Evolutionary conservation across 37 sponge, comb jelly and placozoan genomes (phyloP), one percentile per base, ranked within the genome.

Genomic region (Halichondria panicea): DNA sequence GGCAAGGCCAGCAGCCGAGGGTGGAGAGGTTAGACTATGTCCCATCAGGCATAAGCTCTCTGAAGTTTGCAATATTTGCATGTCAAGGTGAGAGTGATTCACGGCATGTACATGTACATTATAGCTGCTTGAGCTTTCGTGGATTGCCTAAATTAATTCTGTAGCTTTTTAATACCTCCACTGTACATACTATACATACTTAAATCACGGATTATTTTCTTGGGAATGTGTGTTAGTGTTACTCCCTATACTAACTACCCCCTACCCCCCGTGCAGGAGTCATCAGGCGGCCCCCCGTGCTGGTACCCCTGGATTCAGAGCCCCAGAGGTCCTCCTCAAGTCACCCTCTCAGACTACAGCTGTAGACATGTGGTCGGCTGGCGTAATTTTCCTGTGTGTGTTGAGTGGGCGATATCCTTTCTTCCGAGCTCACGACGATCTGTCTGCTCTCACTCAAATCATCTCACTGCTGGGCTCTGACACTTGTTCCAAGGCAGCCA

Each of bases 361-460:
- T 22, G 82, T 95, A 24, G 95, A 95, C 68, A 68, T 91, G 39
- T 95, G 95, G 95, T 80, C 95, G 24, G 92, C 86, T 56, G 95
- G 95, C 0, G 76, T 95, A 13, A 95, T 91, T 30, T 53, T 95
- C 2, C 83, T 98, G 35, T 92, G 84, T 31, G 61, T 98, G n/a
- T 84, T 98, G n/a, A 85, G 87, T 71, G 78, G 87, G 43, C 76
- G 85, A 2, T 98, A 98, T 57, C 99, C 99, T 46, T 98, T 98
- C 85, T 98, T 98, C 78, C 83, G 80, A 66, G 96, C 91, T 11
- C 87, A 86, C 36, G 94, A 98, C 82, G 99, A 98, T 74, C 73
- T 90, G 67, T 81, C 92, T 21, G 93, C 95, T 18, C 75, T 98
- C 38, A 80, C 86, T 27, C 95, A 94, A 72, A 85, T 98, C 21